Percentiles rank a stretch among this genome's conserved stretches.
phyloP scores from a whole-genome alignment of 30 jellyfish, hydroid and myxozoan genomes.

The Aurelia coerulea region DNA sequence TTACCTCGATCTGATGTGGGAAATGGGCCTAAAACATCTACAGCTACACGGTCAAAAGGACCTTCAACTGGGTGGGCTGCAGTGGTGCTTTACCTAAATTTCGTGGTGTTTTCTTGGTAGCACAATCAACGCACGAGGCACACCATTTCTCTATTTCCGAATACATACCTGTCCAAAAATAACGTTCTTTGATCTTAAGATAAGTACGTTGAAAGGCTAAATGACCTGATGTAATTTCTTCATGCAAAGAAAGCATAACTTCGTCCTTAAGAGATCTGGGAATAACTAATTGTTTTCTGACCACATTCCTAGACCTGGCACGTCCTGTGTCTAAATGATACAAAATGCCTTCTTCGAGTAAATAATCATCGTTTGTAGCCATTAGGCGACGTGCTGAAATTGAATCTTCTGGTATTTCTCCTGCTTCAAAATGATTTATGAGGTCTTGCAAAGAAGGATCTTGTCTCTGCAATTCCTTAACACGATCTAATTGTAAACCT shows the following conservation, averaged over 20 bases:
- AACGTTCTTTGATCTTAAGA: constrained; percentile 21
- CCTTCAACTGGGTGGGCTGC: constrained; percentile 70
- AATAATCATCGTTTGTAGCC: constrained; percentile 56
- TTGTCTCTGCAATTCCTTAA: constrained; percentile 16
- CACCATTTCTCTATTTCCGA: constrained; percentile 55
- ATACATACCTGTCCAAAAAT: constrained; percentile 69
- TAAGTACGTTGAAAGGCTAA: constrained; percentile 36
- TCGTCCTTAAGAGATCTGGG: constrained; percentile 64
- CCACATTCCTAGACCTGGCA: constrained; percentile 29
- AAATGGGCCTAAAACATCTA: constrained; percentile 76
- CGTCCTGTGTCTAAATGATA: constrained; percentile 46
- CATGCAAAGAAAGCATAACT: constrained; percentile 54
- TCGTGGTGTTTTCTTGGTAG: constrained; percentile 19
- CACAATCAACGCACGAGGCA: constrained; percentile 69
- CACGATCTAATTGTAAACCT: constrained; percentile 25
- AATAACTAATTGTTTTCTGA: constrained; percentile 50
- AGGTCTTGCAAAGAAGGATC: constrained; percentile 34
- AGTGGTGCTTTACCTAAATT: constrained; percentile 40
- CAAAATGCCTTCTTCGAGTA: constrained; percentile 52
- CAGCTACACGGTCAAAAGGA: constrained; percentile 70
- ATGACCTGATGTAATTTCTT: constrained; percentile 64
- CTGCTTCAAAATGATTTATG: constrained; percentile 1
- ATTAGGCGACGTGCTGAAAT: constrained; percentile 30
- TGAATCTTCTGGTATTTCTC: background rate
- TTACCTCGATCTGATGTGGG: constrained; percentile 65